Evolutionary conservation across 2,113 vertebrate species (phyloP).

Genomic region (Peromyscus leucopus): DNA sequence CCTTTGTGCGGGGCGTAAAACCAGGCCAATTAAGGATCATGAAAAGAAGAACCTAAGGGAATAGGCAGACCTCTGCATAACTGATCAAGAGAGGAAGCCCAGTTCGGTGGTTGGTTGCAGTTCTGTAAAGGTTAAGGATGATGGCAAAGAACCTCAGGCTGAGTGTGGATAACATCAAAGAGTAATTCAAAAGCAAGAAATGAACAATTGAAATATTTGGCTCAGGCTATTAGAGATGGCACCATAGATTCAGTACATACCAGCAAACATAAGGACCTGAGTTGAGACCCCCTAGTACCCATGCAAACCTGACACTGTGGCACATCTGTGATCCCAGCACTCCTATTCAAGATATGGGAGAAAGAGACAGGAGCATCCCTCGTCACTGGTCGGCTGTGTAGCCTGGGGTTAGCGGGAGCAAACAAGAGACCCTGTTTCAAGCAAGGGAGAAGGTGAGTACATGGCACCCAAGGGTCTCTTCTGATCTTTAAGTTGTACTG

Average conservation of each 20-base stretch:
- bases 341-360: too few relatives aligned
- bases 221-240: not conserved
- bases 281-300: not conserved
- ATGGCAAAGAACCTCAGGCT: not conserved
- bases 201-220: not conserved
- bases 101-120: not conserved
- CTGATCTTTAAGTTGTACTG: not conserved
- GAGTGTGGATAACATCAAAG: not conserved
- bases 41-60: not conserved
- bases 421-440: not conserved
- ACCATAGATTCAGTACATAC: too few relatives aligned
- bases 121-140: not conserved
- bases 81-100: not conserved
- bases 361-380: too few relatives aligned
- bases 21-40: not conserved
- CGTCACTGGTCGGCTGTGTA: rapidly evolving
- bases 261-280: not conserved
- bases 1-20: not conserved
- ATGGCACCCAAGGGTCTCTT: too few relatives aligned
- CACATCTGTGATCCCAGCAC: not conserved
- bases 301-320: not conserved
- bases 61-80: not conserved
- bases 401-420: not conserved
- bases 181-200: not conserved
- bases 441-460: not conserved